Evolutionary conservation across 2,797 vertebrate species (phyloP).

Genomic region (Rhodeus uyekii): DNA sequence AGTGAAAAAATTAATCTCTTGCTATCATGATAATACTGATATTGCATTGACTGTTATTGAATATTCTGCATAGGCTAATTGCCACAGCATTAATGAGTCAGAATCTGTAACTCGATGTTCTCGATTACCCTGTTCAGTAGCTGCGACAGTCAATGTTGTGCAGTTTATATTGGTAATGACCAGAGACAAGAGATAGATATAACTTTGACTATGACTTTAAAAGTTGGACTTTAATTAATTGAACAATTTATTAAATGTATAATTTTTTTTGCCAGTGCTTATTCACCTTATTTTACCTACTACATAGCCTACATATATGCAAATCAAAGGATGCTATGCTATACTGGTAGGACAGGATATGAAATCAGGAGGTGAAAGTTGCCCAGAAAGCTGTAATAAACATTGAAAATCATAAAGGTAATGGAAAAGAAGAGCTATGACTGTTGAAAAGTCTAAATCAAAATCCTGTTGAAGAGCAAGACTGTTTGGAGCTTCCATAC

Average conservation of each 20-base stretch:
- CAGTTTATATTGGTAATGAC: slow-evolving; percentile 77
- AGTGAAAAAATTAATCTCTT: neutral
- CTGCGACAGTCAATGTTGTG: slow-evolving; percentile 44
- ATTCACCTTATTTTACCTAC: slow-evolving; percentile 44
- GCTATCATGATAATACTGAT: neutral
- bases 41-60: neutral
- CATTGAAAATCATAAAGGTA: neutral
- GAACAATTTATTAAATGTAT: slow-evolving; percentile 28
- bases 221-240: slow-evolving; percentile 45
- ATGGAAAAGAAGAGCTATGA: slow-evolving; percentile 5
- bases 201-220: slow-evolving; percentile 68
- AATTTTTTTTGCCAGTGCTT: slow-evolving; percentile 11
- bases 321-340: neutral
- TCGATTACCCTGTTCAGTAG: slow-evolving; percentile 61
- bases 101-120: slow-evolving; percentile 40
- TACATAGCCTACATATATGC: neutral
- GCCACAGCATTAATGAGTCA: neutral
- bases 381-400: neutral
- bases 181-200: slow-evolving; percentile 73
- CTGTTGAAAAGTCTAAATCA: slow-evolving; percentile 24
- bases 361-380: neutral
- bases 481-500: slow-evolving; percentile 25
- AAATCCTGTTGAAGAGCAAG: slow-evolving; percentile 1
- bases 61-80: neutral
- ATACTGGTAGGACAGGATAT: neutral